phyloP scores from a whole-genome alignment of 1,140 invertebrate species.

The Drosophila trapezifrons region DNA sequence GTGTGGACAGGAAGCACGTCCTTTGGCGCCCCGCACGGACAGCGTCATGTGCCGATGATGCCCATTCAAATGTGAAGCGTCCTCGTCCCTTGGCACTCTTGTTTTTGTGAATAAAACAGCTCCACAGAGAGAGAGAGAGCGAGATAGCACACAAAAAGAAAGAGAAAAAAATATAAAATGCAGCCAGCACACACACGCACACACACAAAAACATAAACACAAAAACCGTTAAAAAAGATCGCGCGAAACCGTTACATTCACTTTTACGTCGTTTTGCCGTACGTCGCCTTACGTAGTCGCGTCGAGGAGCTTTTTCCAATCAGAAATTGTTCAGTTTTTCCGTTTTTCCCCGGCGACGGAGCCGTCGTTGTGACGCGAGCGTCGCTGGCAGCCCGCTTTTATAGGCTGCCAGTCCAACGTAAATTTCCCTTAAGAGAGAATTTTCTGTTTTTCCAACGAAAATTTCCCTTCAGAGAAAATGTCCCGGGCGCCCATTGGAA shows the following conservation, averaged over 20 bases:
- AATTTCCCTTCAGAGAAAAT: conserved; percentile 15
- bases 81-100: conserved; percentile 23
- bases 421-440: conserved; percentile 13
- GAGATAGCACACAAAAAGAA: background rate
- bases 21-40: conserved; percentile 2
- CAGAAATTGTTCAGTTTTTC: conserved; percentile 3
- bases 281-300: conserved; percentile 7
- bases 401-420: conserved; percentile 2
- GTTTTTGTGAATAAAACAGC: conserved; percentile 4
- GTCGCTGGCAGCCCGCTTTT: conserved; percentile 18
- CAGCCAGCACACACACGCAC: background rate
- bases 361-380: conserved; percentile 34
- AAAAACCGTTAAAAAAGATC: background rate
- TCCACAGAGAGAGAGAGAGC: conserved; percentile 5
- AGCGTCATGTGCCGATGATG: conserved; percentile 15
- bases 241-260: conserved; percentile 9
- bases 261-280: conserved; percentile 15
- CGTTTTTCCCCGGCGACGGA: conserved; percentile 13
- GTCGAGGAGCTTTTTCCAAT: background rate
- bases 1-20: conserved; percentile 11
- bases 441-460: no score
- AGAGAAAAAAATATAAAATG: background rate
- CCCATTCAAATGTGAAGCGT: conserved; percentile 32
- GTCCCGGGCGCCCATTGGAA: no score
- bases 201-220: background rate